phyloP scores from a whole-genome alignment of 2,797 vertebrate species.

The Chelmon rostratus region DNA sequence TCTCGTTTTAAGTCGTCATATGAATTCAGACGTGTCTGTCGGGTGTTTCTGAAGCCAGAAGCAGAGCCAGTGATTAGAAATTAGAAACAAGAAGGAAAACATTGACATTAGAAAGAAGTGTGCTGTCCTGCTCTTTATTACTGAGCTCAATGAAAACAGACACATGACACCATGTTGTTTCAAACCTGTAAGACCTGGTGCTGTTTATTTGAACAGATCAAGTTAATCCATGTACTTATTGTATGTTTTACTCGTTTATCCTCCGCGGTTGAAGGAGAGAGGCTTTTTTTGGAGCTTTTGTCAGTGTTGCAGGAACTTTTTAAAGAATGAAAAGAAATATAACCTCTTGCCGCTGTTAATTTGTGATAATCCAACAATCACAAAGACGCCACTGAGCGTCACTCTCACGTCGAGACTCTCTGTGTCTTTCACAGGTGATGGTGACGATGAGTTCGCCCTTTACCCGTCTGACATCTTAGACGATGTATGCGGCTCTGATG shows the following conservation, averaged over 20 bases:
- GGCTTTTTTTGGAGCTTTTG: not conserved
- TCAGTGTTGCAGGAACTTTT: constrained; percentile 12
- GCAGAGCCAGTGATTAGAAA: not conserved
- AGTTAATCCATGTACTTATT: constrained; percentile 1
- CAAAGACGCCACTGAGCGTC: constrained; percentile 10
- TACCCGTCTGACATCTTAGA: constrained; percentile 89
- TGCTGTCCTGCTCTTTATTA: constrained; percentile 23
- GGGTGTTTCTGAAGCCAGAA: not conserved
- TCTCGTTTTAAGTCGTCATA: not conserved
- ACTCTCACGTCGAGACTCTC: constrained; percentile 57
- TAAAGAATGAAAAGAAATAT: constrained; percentile 10
- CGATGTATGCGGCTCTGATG: constrained; percentile 86
- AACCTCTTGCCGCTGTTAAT: not conserved
- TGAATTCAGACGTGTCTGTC: constrained; percentile 4
- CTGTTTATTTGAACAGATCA: constrained; percentile 62
- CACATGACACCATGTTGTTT: constrained; percentile 46
- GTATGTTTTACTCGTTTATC: constrained; percentile 25
- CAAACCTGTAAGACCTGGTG: constrained; percentile 41
- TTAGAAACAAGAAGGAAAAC: constrained; percentile 13
- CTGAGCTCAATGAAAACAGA: constrained; percentile 31
- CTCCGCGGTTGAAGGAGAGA: not conserved
- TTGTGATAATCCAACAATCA: not conserved
- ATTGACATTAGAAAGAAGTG: constrained; percentile 14
- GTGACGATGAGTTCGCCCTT: constrained; percentile 87
- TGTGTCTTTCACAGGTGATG: constrained; percentile 87